Evolutionary conservation across 35 echinoderm and acorn worm genomes (phyloP).

Genomic region (Apostichopus parvimensis): DNA sequence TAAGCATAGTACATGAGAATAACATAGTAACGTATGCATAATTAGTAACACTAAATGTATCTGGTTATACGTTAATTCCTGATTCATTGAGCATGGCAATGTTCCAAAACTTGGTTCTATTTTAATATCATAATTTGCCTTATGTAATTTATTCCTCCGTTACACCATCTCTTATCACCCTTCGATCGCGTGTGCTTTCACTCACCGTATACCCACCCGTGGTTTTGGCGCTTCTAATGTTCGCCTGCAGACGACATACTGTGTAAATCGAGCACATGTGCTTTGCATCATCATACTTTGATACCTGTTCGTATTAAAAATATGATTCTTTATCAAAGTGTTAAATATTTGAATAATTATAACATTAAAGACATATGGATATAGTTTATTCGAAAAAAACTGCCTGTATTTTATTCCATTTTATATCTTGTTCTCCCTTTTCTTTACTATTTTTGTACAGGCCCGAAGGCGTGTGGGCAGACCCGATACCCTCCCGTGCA

Average conservation of each 20-base stretch:
- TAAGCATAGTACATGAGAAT: too few relatives aligned
- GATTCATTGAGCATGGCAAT: too few relatives aligned
- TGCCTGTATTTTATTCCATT: too few relatives aligned
- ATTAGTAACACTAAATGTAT: too few relatives aligned
- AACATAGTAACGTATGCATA: too few relatives aligned
- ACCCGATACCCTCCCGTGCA: slow-evolving; percentile 53
- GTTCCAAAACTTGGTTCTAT: too few relatives aligned
- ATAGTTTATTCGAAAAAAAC: neutral
- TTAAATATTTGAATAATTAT: neutral
- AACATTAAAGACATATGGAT: neutral
- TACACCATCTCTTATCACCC: neutral
- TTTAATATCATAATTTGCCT: too few relatives aligned
- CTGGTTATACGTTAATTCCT: too few relatives aligned
- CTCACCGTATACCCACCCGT: neutral
- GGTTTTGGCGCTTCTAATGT: neutral
- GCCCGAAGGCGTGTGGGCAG: slow-evolving; percentile 59
- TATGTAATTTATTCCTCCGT: too few relatives aligned
- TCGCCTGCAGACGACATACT: neutral
- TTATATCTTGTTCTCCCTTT: neutral
- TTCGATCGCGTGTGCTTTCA: neutral
- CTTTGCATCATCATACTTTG: neutral
- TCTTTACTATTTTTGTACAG: slow-evolving; percentile 10
- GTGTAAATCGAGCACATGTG: slow-evolving; percentile 6
- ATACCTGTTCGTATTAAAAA: neutral
- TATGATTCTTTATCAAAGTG: neutral